phyloP scores from a whole-genome alignment of 1,140 invertebrate genomes.

The Platorchestia sp. region DNA sequence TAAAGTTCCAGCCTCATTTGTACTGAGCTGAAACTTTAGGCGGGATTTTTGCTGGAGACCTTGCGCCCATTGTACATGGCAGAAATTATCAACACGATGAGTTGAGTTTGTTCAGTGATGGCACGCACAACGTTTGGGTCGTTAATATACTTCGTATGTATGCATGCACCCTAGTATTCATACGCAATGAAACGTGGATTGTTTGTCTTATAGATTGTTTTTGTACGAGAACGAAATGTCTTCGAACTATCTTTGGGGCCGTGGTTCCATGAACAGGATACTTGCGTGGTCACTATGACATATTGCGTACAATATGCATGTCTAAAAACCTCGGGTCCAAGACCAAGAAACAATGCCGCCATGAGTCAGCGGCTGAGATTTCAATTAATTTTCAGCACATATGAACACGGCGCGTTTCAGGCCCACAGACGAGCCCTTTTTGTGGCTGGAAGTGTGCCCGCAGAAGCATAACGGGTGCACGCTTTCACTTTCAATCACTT shows the following conservation, averaged over 20 bases:
- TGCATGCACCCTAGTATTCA: not conserved
- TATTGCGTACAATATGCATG: not conserved
- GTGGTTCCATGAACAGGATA: not conserved
- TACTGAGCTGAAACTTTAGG: not conserved
- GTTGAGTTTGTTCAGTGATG: not conserved
- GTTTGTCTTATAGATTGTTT: no score
- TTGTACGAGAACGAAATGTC: no score
- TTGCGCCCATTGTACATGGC: not conserved
- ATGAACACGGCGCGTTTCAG: not conserved
- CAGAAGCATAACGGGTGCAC: not conserved
- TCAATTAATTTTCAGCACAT: not conserved
- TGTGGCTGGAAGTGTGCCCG: not conserved
- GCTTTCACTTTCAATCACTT: slow-evolving; percentile 8
- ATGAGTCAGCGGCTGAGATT: not conserved
- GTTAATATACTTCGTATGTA: not conserved
- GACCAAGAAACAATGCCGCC: not conserved
- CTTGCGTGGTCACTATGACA: not conserved
- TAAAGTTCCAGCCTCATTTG: not conserved
- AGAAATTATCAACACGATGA: not conserved
- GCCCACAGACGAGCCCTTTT: not conserved
- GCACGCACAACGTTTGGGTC: not conserved
- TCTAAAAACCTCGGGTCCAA: not conserved
- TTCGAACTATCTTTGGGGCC: not conserved
- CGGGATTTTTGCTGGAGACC: no score
- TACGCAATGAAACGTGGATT: not conserved